These are phyloP conservation scores for Ranitomeya variabilis DNA, from an alignment of 2,113 vertebrate genomes.

Conservation along the genomic window DNA sequence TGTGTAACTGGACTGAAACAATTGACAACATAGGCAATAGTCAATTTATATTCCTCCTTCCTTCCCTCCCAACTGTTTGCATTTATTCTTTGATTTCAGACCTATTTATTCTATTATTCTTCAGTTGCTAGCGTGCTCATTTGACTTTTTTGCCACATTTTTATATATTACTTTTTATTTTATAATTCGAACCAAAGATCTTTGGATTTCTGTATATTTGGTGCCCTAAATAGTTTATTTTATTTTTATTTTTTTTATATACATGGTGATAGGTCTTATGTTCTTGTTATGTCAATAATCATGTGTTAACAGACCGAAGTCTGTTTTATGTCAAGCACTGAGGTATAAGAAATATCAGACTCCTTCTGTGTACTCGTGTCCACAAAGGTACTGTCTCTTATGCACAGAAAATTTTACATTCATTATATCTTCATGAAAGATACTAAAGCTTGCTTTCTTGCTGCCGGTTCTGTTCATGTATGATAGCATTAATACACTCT, in stretches of 20 bases:
- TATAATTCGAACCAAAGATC: constrained; percentile 55
- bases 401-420: not conserved
- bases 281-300: not conserved
- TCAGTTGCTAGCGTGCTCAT: not conserved
- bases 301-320: not conserved
- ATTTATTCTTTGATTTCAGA: not conserved
- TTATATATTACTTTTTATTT: constrained; percentile 30
- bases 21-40: not conserved
- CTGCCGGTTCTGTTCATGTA: not conserved
- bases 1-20: constrained; percentile 17
- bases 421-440: not conserved
- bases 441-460: not conserved
- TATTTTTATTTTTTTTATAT: constrained; percentile 36
- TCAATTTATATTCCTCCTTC: not conserved
- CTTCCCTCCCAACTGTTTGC: not conserved
- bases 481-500: not conserved
- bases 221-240: not conserved
- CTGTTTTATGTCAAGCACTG: not conserved
- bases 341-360: not conserved
- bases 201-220: constrained; percentile 32
- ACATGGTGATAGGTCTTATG: constrained; percentile 24
- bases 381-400: not conserved
- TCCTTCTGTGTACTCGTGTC: not conserved
- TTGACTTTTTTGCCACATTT: constrained; percentile 19
- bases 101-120: not conserved